A percentile compares a stretch with the other conserved stretches of the same genome.
phyloP scores from a whole-genome alignment of 2,113 vertebrate genomes.

The Scortum barcoo region DNA sequence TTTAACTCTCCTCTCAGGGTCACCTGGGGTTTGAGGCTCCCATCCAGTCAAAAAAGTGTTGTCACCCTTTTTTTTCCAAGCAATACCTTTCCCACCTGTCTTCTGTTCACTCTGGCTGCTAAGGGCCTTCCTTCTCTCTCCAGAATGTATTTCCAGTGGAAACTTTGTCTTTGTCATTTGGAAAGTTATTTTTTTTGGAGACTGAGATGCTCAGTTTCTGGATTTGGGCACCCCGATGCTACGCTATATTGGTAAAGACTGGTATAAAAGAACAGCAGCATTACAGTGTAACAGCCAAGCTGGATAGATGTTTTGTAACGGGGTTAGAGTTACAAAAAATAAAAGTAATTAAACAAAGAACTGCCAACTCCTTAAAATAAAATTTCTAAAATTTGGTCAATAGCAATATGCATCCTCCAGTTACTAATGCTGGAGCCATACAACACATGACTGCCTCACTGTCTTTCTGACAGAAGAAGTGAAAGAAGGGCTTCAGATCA shows the following conservation, averaged over 20 bases:
- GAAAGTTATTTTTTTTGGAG: neutral
- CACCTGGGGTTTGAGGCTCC: neutral
- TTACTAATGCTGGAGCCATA: neutral
- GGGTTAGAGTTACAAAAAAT: neutral
- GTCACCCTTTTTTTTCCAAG: no score
- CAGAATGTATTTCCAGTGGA: neutral
- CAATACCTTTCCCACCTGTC: no score
- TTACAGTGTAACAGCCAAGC: no score
- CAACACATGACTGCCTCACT: neutral
- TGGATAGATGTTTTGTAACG: neutral
- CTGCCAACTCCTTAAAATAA: neutral
- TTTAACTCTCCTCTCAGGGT: neutral
- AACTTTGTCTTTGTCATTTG: neutral
- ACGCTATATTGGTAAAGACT: neutral
- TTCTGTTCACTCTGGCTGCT: no score
- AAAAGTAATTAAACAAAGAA: neutral
- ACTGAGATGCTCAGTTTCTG: neutral
- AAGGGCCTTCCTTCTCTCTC: no score
- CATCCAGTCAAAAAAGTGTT: neutral
- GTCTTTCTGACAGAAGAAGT: neutral
- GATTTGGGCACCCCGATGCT: neutral
- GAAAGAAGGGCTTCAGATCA: neutral
- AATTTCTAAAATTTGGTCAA: neutral
- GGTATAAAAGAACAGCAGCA: no score
- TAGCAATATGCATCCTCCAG: no score